Evolutionary conservation across 2,888 invertebrate species (phyloP).

Genomic region (Pyrochroa serraticornis): DNA sequence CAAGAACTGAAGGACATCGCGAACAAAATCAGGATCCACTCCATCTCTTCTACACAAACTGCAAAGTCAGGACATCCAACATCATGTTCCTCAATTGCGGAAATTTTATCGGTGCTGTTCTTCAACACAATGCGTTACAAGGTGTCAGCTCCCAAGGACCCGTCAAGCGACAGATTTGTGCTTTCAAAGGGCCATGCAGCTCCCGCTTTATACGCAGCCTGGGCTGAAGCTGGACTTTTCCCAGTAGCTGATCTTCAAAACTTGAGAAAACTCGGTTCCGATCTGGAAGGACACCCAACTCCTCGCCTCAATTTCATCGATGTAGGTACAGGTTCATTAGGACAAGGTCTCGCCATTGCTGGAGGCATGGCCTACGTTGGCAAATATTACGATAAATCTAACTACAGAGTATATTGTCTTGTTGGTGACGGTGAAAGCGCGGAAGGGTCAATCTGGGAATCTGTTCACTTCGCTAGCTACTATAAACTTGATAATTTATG

Average conservation of each 20-base stretch:
- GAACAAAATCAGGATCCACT: slow-evolving; percentile 91
- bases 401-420: slow-evolving; percentile 92
- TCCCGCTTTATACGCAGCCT: slow-evolving; percentile 97
- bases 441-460: slow-evolving; percentile 98
- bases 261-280: slow-evolving; percentile 90
- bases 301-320: slow-evolving; percentile 96
- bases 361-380: slow-evolving; percentile 99
- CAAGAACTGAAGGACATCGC: slow-evolving; percentile 91
- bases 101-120: slow-evolving; percentile 97
- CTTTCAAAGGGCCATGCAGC: slow-evolving; percentile 99
- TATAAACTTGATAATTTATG: slow-evolving; percentile 97
- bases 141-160: slow-evolving; percentile 81
- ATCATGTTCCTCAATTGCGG: slow-evolving; percentile 98
- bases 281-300: slow-evolving; percentile 98
- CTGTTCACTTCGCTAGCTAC: slow-evolving; percentile 90
- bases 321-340: slow-evolving; percentile 97
- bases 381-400: slow-evolving; percentile 81
- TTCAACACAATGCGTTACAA: slow-evolving; percentile 98
- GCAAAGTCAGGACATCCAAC: slow-evolving; percentile 98
- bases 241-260: slow-evolving; percentile 82
- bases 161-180: slow-evolving; percentile 93
- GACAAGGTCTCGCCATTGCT: slow-evolving; percentile 94
- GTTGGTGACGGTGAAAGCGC: slow-evolving; percentile 99
- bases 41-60: slow-evolving; percentile 89
- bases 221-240: slow-evolving; percentile 96